These are phyloP conservation scores for Pogonognathellus flavescens DNA, from an alignment of 1,140 invertebrate species.

Conservation along the genomic window DNA sequence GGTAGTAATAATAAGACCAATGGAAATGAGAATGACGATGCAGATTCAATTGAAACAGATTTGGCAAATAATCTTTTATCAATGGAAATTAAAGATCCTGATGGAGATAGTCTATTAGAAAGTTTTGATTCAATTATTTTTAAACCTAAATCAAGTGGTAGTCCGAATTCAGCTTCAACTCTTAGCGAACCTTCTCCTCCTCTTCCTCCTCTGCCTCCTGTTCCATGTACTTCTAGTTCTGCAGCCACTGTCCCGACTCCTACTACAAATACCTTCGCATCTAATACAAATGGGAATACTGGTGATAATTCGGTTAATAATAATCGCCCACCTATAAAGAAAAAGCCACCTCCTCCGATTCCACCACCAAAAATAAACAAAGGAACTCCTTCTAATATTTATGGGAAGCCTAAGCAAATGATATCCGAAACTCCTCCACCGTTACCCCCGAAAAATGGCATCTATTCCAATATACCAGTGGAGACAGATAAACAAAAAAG, in stretches of 20 bases:
- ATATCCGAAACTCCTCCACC: conserved; percentile 56
- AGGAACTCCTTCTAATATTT: conserved; percentile 30
- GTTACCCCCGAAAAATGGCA: conserved; percentile 47
- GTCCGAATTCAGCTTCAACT: background rate
- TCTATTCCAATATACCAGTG: conserved; percentile 3
- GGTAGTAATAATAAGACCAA: background rate
- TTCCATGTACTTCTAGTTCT: background rate
- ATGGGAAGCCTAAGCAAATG: conserved; percentile 43
- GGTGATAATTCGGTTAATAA: background rate
- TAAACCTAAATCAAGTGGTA: conserved; percentile 59
- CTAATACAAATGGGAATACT: background rate
- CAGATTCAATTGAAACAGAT: background rate
- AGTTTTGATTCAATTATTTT: conserved; percentile 66
- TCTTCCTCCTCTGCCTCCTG: background rate
- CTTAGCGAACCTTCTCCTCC: background rate
- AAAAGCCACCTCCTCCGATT: conserved; percentile 12
- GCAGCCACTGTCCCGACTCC: background rate
- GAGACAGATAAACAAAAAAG: conserved; percentile 52
- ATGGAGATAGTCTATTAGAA: conserved; percentile 63
- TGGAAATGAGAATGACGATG: background rate
- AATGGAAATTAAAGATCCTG: conserved; percentile 51
- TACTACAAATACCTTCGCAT: background rate
- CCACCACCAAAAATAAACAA: conserved; percentile 34
- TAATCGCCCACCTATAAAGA: background rate
- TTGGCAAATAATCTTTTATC: conserved; percentile 10